Base-by-base conservation (phyloP, 2,888 invertebrate species). In the Cetonia aurata region DNA sequence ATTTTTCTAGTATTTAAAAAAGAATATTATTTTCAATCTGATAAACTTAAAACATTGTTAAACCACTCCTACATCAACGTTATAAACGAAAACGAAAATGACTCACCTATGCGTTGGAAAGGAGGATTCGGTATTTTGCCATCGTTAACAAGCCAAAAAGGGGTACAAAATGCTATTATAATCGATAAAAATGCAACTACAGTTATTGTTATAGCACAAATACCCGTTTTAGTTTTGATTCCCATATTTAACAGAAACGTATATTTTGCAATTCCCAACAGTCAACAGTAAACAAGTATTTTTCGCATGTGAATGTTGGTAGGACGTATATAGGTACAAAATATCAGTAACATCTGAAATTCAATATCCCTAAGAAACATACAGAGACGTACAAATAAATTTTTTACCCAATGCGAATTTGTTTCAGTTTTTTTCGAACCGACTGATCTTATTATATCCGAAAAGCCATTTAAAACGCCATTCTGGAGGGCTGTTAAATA, bases 351-450 rank as follows among this genome's bases (percentile, higher is more conserved):
- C 6, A 57, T 4, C 41, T 41, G 13, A 37, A 57, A 55, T n/a
- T n/a, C 6, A 55, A 55, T 33, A 33, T 33, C 13, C 55, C 55
- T 17, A 48, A 25, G n/a, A 60, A 13, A 60, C 42, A 60, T 56
- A 56, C 55, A 37, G 15, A 8, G 33, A n/a, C n/a, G 25, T 48
- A 15, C 10, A 59, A 42, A 9, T 65, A 46, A 46, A 25, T 65
- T 68, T 12, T 67, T 37, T 37, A 62, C 33, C 44, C 17, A 4
- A 12, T 13, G 12, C 19, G 67, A 72, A 3, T 81, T 83, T 82
- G 79, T 91, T 90, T 74, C 88, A 92, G 96, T 96, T 6, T 95
- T 95, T 87, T 96, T 92, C 82, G 97, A 97, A 82, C 96, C 96
- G 0, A 96, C 96, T 0, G 96, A 96, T 79, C 85, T 91, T 78